Conservation (phyloP, 2,113 vertebrate genomes). For the Myiozetetes cayanensis region DNA sequence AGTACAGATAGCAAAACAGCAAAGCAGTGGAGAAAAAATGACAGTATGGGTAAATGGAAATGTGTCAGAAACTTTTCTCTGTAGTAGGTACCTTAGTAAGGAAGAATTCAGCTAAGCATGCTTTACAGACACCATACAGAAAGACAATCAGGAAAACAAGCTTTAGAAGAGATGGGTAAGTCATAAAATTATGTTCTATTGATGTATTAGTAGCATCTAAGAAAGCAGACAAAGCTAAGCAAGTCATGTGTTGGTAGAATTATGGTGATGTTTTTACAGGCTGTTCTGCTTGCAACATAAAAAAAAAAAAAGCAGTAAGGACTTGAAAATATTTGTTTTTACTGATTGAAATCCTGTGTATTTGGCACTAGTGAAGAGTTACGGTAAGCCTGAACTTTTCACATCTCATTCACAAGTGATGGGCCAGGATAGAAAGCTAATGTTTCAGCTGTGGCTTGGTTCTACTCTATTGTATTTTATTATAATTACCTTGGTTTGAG, state of each 20-base stretch:
- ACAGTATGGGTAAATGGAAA: not conserved
- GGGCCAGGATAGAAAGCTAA: constrained; percentile 12
- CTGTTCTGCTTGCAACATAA: not conserved
- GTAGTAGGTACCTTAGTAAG: not conserved
- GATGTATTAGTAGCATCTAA: not conserved
- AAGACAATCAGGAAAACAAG: not conserved
- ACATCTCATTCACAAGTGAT: constrained; percentile 56
- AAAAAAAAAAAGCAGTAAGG: not conserved
- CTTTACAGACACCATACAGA: not conserved
- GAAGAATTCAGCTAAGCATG: not conserved
- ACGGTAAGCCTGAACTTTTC: constrained; percentile 62
- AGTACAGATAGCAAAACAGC: not conserved
- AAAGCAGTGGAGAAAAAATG: not conserved
- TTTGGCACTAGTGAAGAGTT: not conserved
- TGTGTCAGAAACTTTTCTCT: not conserved
- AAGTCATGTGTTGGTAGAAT: not conserved
- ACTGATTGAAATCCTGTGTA: not conserved
- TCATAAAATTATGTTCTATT: not conserved
- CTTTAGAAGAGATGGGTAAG: not conserved
- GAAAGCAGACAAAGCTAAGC: not conserved
- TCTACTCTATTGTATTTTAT: constrained; percentile 63
- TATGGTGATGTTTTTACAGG: not conserved
- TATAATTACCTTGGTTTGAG: constrained; percentile 60
- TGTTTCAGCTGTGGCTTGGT: constrained; percentile 65
- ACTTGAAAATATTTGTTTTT: not conserved